Evolutionary conservation across 1,140 invertebrate species (phyloP).

Genomic region (Dendroctonus valens): DNA sequence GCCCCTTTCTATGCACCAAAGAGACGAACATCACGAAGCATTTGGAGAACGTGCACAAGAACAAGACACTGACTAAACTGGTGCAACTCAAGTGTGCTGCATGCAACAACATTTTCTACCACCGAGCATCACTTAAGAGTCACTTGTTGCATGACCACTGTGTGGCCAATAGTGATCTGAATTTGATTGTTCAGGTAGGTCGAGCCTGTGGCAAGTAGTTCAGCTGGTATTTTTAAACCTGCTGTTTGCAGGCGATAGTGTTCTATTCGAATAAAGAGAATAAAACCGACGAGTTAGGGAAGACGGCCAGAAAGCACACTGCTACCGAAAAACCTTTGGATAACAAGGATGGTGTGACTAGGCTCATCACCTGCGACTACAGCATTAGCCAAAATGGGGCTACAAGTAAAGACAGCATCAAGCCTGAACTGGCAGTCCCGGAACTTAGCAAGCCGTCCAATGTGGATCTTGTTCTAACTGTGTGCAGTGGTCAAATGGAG

Average conservation of each 20-base stretch:
- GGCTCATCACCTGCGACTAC: background rate
- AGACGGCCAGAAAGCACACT: background rate
- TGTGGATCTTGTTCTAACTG: too few species aligned
- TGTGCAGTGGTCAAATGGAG: too few species aligned
- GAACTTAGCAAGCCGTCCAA: too few species aligned
- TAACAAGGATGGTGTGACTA: too few species aligned
- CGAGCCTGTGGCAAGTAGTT: background rate
- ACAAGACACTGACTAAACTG: constrained; percentile 39
- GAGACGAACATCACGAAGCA: constrained; percentile 45
- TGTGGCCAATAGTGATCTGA: constrained; percentile 48
- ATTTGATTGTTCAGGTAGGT: constrained; percentile 28
- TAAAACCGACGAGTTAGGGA: constrained; percentile 9
- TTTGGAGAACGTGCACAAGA: constrained; percentile 44
- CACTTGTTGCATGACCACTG: constrained; percentile 54
- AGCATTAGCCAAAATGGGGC: background rate
- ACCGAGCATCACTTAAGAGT: constrained; percentile 49
- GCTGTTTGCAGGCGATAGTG: constrained; percentile 37
- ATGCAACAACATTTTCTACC: constrained; percentile 54
- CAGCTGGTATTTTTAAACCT: background rate
- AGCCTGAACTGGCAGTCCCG: too few species aligned
- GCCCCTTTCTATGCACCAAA: constrained; percentile 47
- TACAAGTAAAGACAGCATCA: background rate
- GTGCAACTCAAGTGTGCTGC: constrained; percentile 48
- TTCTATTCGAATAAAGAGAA: constrained; percentile 43
- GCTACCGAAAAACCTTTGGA: too few species aligned